Base-by-base conservation (phyloP, 1,140 invertebrate genomes). In the Leptopilina boulardi region DNA sequence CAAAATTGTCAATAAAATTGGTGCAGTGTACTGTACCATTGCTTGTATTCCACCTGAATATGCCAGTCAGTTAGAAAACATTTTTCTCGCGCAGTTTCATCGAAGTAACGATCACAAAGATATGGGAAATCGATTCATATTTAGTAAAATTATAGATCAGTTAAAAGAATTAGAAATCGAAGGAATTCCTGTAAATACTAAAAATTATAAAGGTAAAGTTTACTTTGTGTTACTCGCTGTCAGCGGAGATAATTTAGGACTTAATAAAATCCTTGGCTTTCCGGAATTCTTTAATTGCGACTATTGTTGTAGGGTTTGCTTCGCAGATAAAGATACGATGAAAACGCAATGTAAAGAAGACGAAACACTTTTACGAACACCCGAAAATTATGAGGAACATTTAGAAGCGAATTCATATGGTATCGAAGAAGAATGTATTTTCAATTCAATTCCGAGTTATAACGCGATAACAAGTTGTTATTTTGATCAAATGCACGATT, bases 21-120 rank as follows among this genome's bases (percentile, higher is more conserved):
- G 71, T 72, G 71, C 34, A 0, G 41, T 10, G 11, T 72, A 47
- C 9, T 72, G 41, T 72, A 13, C 71, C 1, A 47, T 72, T 44
- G 10, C 18, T 23, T 44, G 30, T 44, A 8, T 72, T 19, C 42
- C 71, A 18, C 21, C 21, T 5, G n/a, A 72, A 72, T 41, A 42
- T 47, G 2, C 30, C 10, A 72, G 41, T 47, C 34, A 72, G 1
- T 72, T 47, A 15, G 42, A 72, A 72, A 72, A 72, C 1, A 72
- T 72, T 42, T 72, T 72, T 47, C 21, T 23, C 5, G 71, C 21
- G 8, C 71, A 72, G 21, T 26, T 72, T 72, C 71, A 72, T 26
- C 34, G 41, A 47, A 44, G 15, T 72, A 13, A n/a, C 10, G 71
- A 72, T 41, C 19, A 72, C 10, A 51, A 73, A 26, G 19, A 23